Evolutionary conservation across 2,888 invertebrate genomes (phyloP), one percentile per base, ranked within the genome.

Genomic region (Rhagophthalmus giganteus): DNA sequence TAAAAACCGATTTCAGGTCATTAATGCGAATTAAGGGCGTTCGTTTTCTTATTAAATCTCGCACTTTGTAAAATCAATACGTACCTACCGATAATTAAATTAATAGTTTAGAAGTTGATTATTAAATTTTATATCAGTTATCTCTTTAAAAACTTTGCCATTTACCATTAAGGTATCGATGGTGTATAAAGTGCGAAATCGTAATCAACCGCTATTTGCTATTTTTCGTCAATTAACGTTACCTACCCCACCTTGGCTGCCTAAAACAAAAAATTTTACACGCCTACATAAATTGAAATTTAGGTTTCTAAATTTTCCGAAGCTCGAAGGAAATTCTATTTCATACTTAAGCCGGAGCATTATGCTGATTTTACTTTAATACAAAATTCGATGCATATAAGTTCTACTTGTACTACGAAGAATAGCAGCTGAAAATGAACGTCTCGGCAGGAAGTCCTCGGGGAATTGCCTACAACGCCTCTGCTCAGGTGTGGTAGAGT

Each of bases 1-100:
- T 62, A 61, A 59, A 59, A 54, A 52, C 47, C 60, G 58, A 60
- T 57, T n/a, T 56, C 57, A 51, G 45, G 35, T 58, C 62, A 65
- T 65, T 64, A 65, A 64, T 65, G 64, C 64, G 64, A 64, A 65
- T 65, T 64, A 65, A 61, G 44, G 44, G 48, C 54, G 60, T 63
- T 47, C 51, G 60, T 64, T 57, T 59, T 60, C 55, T 62, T 41
- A 41, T 41, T 64, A 60, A 62, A 63, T 50, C 45, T 54, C 56
- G 40, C 59, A 51, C 55, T 58, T 57, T 57, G 32, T 33, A 30
- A 40, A 51, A 64, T 65, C 63, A 58, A 64, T 67, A 61, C n/a
- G n/a, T n/a, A n/a, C n/a, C n/a, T n/a, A n/a, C 49, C 58, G 54
- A 58, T 64, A 61, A 65, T 64, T 64, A 61, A 55, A n/a, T n/a